Evolutionary conservation across 1,140 invertebrate species (phyloP), one percentile per base, ranked within the genome.

Genomic region (Apis florea): DNA sequence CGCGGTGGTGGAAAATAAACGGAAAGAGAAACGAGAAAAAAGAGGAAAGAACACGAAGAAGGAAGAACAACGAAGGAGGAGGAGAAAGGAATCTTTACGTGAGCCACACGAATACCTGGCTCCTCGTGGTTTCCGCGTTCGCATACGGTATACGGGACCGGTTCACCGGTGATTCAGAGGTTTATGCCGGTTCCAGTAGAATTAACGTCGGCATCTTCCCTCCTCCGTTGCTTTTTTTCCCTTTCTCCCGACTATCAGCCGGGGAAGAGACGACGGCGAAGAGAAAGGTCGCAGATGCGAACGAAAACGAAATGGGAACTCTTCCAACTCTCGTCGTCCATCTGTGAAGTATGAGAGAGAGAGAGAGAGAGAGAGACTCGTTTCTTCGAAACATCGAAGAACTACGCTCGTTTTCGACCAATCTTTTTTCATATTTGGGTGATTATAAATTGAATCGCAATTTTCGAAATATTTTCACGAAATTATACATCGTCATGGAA

Each of bases 161-260:
- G 90, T 91, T 91, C 79, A 81, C 88, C 85, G 87, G 88, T 88
- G 88, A 91, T 91, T 90, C 89, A 88, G 87, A 86, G 81, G 77
- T 76, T 83, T 69, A 61, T 85, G 75, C 82, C 79, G 78, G 73
- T 75, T 75, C 85, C 75, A 66, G 63, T 68, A 70, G 76, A 74
- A 71, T 80, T 61, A 73, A 68, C 81, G 74, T 78, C 59, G 31
- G 73, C 72, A 79, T 80, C 76, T 86, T 86, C 82, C 76, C 76
- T 83, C 81, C 76, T 53, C 71, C 84, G 69, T 69, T 71, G 79
- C 71, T 63, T 76, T 83, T 81, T 80, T 87, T 75, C 83, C 81
- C 75, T 82, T 77, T 78, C 79, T 71, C 69, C 73, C 17, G 56
- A 24, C 21, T 4, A 10, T 13, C 26, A 17, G 19, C 13, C 13